Evolutionary conservation across 2,113 vertebrate genomes (phyloP).

Genomic region (Oryzias celebensis): DNA sequence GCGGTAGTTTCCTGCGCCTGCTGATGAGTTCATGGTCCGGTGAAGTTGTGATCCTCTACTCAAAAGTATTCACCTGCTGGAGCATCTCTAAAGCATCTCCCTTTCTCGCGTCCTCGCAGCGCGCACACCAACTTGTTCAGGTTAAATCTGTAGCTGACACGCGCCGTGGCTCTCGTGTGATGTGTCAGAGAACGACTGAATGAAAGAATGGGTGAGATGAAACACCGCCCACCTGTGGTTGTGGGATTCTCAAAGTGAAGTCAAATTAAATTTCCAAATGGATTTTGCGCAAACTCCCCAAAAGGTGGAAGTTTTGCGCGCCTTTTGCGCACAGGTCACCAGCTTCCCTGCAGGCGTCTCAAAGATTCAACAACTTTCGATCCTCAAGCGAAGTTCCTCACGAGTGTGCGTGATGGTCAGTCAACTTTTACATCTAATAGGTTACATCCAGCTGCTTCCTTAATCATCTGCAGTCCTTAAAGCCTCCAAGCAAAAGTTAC

Average conservation of each 20-base stretch:
- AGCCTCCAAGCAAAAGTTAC: not conserved
- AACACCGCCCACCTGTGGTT: constrained; percentile 50
- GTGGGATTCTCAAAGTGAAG: not conserved
- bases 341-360: too few relatives aligned
- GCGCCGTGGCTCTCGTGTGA: not conserved
- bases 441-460: too few relatives aligned
- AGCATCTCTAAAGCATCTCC: not conserved
- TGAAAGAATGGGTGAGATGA: not conserved
- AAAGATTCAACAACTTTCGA: too few relatives aligned
- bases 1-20: constrained; percentile 75
- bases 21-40: constrained; percentile 77
- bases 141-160: not conserved
- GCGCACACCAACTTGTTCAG: not conserved
- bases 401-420: too few relatives aligned
- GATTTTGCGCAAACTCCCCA: not conserved
- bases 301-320: too few relatives aligned
- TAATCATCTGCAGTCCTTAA: not conserved
- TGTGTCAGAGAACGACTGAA: not conserved
- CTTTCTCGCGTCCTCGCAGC: not conserved
- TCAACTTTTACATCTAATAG: too few relatives aligned
- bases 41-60: constrained; percentile 22
- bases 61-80: constrained; percentile 36
- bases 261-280: constrained; percentile 20
- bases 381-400: too few relatives aligned
- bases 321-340: too few relatives aligned